Evolutionary conservation across 1,140 invertebrate genomes (phyloP), one percentile per base, ranked within the genome.

Genomic region (Probaryconus sp.): DNA sequence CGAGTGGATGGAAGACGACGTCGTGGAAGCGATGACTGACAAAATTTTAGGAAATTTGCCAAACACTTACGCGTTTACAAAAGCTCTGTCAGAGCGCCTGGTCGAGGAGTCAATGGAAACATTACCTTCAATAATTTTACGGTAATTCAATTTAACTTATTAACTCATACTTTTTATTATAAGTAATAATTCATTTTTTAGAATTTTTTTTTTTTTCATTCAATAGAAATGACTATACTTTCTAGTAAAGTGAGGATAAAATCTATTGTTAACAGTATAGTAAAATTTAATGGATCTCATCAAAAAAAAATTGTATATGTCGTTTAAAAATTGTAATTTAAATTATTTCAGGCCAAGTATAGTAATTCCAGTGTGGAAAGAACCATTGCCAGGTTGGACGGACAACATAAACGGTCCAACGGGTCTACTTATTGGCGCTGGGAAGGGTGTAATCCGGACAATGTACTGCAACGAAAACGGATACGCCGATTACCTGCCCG

Each of bases 41-140:
- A 91, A 93, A 79, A 89, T 98, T 42, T 89, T 98, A 28, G 93
- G 93, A 9, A 91, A 93, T 35, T 89, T 95, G 48, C 96, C 96
- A 2, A 97, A 97, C 79, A 96, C 95, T 0, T 97, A 98, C 77
- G 96, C 95, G 0, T 97, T 95, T 78, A 97, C 96, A 0, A 98
- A 98, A 88, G 94, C 95, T 0, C 82, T 97, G 5, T 93, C 94
- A 0, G 96, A 98, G 87, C 90, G 92, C 7, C 79, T 97, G 21
- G 92, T 95, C 0, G 91, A 94, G 20, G 94, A 97, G 81, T 89
- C 91, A 24, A 92, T 93, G 85, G 68, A 79, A 14, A 88, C 91
- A 3, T 82, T 99, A 17, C 98, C 97, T 2, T 88, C 94, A 0
- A 91, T 96, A 24, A 95, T 99, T 55, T 88, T 98, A 7, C 89